A percentile compares a stretch with the other conserved stretches of the same genome.
Conservation (phyloP, 37 sponge, comb jelly and placozoan species). For the Lycopodina hypogea region DNA sequence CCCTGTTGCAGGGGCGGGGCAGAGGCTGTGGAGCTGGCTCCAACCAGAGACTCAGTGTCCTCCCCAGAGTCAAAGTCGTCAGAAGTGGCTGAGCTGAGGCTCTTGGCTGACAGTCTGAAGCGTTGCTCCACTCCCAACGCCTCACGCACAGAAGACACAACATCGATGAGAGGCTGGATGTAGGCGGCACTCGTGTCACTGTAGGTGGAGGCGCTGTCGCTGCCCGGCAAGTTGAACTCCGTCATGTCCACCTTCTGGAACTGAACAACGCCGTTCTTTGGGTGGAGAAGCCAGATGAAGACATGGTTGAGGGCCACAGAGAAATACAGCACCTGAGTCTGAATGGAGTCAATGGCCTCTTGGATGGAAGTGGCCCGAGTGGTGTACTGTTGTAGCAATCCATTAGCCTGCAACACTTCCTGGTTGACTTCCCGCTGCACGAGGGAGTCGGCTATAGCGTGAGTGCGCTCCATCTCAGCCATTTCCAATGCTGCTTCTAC, state of each 20-base stretch:
- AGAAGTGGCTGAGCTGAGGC: conserved; percentile 53
- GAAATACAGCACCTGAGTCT: conserved; percentile 76
- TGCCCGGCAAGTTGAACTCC: conserved; percentile 42
- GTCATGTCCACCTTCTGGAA: conserved; percentile 79
- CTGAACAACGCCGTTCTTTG: conserved; percentile 84
- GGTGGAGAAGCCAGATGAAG: conserved; percentile 85
- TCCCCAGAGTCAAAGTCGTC: conserved; percentile 60
- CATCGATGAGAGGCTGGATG: conserved; percentile 62
- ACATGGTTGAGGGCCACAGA: conserved; percentile 79
- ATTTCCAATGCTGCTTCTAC: conserved; percentile 83
- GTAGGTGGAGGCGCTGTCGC: conserved; percentile 69
- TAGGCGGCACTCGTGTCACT: conserved; percentile 64
- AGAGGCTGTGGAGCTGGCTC: conserved; percentile 21
- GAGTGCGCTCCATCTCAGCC: conserved; percentile 82
- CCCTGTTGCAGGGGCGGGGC: background rate
- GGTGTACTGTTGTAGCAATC: conserved; percentile 57
- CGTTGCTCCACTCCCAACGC: conserved; percentile 71
- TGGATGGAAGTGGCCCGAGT: conserved; percentile 62
- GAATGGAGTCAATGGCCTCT: conserved; percentile 48
- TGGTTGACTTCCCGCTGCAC: conserved; percentile 57
- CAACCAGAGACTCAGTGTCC: conserved; percentile 52
- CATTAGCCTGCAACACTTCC: conserved; percentile 51
- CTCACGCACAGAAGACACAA: conserved; percentile 59
- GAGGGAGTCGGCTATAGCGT: conserved; percentile 65
- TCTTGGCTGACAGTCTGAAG: conserved; percentile 29